Conservation (phyloP, 2,888 invertebrate species). For the Pyrrhosoma nymphula region DNA sequence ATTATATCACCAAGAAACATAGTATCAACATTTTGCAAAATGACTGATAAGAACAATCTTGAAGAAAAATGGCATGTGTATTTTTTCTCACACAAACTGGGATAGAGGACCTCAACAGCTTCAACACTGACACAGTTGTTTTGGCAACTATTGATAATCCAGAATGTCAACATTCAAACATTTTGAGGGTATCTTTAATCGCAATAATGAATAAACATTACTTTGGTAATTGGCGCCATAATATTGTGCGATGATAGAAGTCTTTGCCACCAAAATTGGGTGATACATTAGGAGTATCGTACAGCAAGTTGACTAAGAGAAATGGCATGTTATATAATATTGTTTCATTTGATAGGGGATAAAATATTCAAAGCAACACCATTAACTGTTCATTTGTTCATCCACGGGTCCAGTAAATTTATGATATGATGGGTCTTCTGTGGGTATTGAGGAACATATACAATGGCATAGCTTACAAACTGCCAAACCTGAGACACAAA, state of each 20-base stretch:
- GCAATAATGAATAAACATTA: constrained; percentile 52
- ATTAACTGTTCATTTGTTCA: constrained; percentile 2
- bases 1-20: neutral
- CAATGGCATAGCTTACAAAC: constrained; percentile 60
- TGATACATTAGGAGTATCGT: constrained; percentile 44
- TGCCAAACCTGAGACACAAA: constrained; percentile 66
- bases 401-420: constrained; percentile 50
- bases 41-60: constrained; percentile 25
- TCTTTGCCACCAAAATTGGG: constrained; percentile 60
- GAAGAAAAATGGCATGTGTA: constrained; percentile 42
- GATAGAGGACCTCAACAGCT: constrained; percentile 38
- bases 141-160: constrained; percentile 37
- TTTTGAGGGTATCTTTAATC: neutral
- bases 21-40: constrained; percentile 38
- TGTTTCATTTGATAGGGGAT: constrained; percentile 29
- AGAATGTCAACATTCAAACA: constrained; percentile 30
- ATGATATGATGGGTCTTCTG: constrained; percentile 64
- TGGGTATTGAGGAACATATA: constrained; percentile 60
- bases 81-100: neutral
- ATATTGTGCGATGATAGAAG: constrained; percentile 62
- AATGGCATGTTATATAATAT: constrained; percentile 38
- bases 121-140: constrained; percentile 44
- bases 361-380: constrained; percentile 63
- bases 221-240: constrained; percentile 33
- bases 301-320: constrained; percentile 56